Base-by-base conservation (phyloP, 2,113 vertebrate genomes). In the Cinclus cinclus region DNA sequence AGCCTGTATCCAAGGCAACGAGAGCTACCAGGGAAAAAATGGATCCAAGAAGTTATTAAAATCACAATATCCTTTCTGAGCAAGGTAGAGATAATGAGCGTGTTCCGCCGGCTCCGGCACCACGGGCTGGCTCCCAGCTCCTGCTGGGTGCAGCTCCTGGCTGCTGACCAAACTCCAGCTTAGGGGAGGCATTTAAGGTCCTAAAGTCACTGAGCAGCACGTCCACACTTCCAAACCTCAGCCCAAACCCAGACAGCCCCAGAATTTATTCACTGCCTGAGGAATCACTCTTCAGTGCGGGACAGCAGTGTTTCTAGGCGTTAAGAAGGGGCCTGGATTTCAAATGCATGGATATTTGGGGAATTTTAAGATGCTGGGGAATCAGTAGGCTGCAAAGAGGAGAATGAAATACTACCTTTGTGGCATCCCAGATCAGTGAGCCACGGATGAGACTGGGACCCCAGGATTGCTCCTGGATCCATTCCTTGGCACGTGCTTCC, bases 1-100 rank as follows among this genome's bases (percentile, higher is more conserved):
- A 91, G 95, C 95, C 92, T 71, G 96, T 97, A 96, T 95, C 96
- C 96, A 97, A 89, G 95, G 96, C 94, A 97, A 97, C 95, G 22
- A 71, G 73, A 95, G 92, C 94, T 96, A 90, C 90, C 83, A 75
- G 88, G 87, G 90, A 90, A 92, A 96, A 82, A 96, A 95, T 5
- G 94, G 93, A 95, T 95, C 95, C 93, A 89, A 95, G 92, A 94
- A 96, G 94, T 96, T 96, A 96, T 96, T 96, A 95, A 96, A 96
- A 96, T 92, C 95, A 96, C 94, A 96, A 95, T 94, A 92, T 95
- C 94, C 94, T 95, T 94, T 90, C 94, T 39, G 92, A 96, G 93
- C 60, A 39, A 96, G 95, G 95, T 93, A 42, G 94, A 90, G 94
- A 90, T 96, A 96, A 97, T 93, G 90, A 96, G 94, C 2, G 7